A percentile compares a stretch with the other conserved stretches of the same genome.
These are phyloP conservation scores for Asbolus verrucosus DNA, from an alignment of 1,140 invertebrate species.

Conservation along the genomic window DNA sequence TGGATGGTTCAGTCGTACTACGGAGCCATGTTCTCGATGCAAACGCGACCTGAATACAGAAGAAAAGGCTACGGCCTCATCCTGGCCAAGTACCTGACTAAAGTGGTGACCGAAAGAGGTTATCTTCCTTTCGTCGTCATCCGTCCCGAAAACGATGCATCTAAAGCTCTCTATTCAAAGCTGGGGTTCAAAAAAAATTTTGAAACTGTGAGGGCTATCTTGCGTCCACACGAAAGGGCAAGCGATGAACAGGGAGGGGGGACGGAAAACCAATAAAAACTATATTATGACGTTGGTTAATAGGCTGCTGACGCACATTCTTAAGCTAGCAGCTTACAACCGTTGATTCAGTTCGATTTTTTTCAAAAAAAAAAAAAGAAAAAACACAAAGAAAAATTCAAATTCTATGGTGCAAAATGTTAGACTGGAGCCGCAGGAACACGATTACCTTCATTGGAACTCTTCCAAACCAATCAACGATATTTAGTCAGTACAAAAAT, in stretches of 20 bases:
- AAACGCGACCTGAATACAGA: constrained; percentile 82
- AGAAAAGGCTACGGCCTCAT: constrained; percentile 82
- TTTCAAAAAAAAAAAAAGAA: background rate
- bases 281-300: background rate
- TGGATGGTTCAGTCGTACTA: constrained; percentile 92
- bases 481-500: background rate
- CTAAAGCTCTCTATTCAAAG: constrained; percentile 82
- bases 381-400: too few species aligned
- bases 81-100: constrained; percentile 75
- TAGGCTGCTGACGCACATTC: constrained; percentile 40
- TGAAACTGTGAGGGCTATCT: constrained; percentile 80
- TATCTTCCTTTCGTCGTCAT: constrained; percentile 88
- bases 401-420: too few species aligned
- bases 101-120: constrained; percentile 75
- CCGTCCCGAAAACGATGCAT: constrained; percentile 86
- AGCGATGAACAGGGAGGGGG: constrained; percentile 60
- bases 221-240: constrained; percentile 70
- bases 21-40: constrained; percentile 92
- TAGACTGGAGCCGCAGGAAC: too few species aligned
- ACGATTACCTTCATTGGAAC: constrained; percentile 2
- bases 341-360: constrained; percentile 11
- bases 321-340: constrained; percentile 46
- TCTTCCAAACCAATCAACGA: constrained; percentile 7
- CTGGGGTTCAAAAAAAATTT: constrained; percentile 83
- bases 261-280: constrained; percentile 42